phyloP scores from a whole-genome alignment of 2,797 vertebrate species.

The Sebastes diploproa region DNA sequence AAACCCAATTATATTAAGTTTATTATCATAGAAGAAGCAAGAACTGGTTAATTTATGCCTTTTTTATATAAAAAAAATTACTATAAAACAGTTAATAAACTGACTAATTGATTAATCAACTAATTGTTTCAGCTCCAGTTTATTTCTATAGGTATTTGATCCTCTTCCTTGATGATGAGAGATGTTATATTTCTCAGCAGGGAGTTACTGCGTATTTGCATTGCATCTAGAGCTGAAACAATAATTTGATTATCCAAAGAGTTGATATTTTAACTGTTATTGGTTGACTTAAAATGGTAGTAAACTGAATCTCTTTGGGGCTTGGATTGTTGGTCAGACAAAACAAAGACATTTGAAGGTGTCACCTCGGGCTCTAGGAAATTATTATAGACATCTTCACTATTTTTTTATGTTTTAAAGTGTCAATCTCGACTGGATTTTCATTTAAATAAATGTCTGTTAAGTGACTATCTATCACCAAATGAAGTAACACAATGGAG shows the following conservation, averaged over 20 bases:
- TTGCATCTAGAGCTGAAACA: too few species aligned
- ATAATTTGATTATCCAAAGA: too few species aligned
- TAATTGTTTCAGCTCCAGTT: not conserved
- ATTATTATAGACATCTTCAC: not conserved
- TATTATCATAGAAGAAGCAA: not conserved
- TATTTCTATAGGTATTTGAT: not conserved
- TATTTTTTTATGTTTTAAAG: not conserved
- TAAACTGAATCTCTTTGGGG: too few species aligned
- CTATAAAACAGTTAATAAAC: not conserved
- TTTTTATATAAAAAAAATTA: not conserved
- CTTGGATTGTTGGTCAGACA: not conserved
- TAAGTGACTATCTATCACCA: too few species aligned
- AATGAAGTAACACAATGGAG: too few species aligned
- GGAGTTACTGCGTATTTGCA: not conserved
- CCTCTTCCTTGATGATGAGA: not conserved
- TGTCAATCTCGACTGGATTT: too few species aligned
- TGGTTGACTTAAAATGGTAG: too few species aligned
- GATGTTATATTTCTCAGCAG: not conserved
- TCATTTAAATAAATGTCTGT: too few species aligned
- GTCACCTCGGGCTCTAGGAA: not conserved
- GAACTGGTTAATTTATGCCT: not conserved
- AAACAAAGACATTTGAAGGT: not conserved
- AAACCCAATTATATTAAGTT: not conserved
- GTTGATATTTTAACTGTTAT: too few species aligned
- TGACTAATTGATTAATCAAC: not conserved